Percentiles rank a stretch among this genome's conserved stretches.
phyloP scores from a whole-genome alignment of 2,797 vertebrate genomes.

The Sarcophilus harrisii region DNA sequence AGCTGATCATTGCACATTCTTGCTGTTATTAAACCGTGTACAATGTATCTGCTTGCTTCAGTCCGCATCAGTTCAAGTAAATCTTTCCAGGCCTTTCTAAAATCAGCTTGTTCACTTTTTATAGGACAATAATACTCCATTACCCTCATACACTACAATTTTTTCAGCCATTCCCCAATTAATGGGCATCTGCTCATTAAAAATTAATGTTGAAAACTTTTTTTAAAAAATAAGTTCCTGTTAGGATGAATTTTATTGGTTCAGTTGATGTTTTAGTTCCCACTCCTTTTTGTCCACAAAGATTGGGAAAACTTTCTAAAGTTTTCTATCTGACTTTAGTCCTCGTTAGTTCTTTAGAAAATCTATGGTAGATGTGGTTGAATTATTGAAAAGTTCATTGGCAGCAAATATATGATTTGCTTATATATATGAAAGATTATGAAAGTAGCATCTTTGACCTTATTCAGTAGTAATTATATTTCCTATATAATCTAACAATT shows the following conservation, averaged over 20 bases:
- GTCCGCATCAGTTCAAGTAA: no score
- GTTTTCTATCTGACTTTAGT: background rate
- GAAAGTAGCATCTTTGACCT: background rate
- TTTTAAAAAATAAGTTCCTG: background rate
- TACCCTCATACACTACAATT: no score
- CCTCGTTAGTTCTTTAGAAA: background rate
- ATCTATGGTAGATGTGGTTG: background rate
- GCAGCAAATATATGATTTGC: background rate
- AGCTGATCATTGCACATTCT: no score
- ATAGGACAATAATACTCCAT: no score
- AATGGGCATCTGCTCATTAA: background rate
- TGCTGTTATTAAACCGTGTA: no score
- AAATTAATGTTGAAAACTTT: background rate
- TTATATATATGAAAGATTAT: background rate
- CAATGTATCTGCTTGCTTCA: no score
- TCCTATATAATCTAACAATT: constrained; percentile 36
- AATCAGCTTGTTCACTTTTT: no score
- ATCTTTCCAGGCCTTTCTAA: no score
- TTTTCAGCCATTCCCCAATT: no score
- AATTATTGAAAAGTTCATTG: constrained; percentile 5
- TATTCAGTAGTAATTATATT: background rate
- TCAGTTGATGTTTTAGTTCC: background rate
- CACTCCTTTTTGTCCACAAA: background rate
- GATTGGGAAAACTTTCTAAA: constrained; percentile 19
- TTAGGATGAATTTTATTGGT: background rate